Evolutionary conservation across 1,140 invertebrate species (phyloP), one percentile per base, ranked within the genome.

Genomic region (Coptotermes formosanus): DNA sequence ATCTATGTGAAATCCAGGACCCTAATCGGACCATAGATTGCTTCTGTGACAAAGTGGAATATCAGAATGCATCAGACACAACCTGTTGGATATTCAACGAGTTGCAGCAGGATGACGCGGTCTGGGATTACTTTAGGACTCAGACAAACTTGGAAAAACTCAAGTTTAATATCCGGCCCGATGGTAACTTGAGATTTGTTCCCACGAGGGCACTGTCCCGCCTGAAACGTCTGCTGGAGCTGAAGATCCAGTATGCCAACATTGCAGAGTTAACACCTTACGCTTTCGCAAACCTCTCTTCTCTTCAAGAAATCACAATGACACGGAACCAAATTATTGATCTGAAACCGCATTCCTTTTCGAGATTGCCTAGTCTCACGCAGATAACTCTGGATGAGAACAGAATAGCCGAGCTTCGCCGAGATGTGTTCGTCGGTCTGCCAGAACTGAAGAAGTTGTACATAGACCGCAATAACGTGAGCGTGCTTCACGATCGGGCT

Each of bases 391-490:
- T 97, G 86, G 94, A 95, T 86, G 94, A 95, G 83, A 97, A 97
- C 89, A 92, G 92, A 87, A 94, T 97, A 82, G 90, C 92, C 3
- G 95, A 95, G 89, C 93, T 97, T 82, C 93, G 94, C 86, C 93
- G 94, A 81, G 92, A 94, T 87, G 93, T 94, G 0, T 96, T 97
- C 89, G 92, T 93, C 7, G 93, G 95, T 89, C 89, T 96, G 32
- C 95, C 95, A 0, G 92, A 92, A n/a, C 91, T 96, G 85, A 92
- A 93, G 84, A 93, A 93, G 83, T 91, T 97, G 21, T 92, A 92
- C 87, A 90, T 97, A 48, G 94, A 94, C 85, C 92, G 93, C 32
- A 97, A 97, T 89, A 95, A 95, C 89, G 94, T 97, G 83, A 93
- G 93, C n/a, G 91, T 92, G 19, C 90, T 97, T 82, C 94, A 94